Conservation (phyloP, 2,888 invertebrate species). For the Saturnia japonica region DNA sequence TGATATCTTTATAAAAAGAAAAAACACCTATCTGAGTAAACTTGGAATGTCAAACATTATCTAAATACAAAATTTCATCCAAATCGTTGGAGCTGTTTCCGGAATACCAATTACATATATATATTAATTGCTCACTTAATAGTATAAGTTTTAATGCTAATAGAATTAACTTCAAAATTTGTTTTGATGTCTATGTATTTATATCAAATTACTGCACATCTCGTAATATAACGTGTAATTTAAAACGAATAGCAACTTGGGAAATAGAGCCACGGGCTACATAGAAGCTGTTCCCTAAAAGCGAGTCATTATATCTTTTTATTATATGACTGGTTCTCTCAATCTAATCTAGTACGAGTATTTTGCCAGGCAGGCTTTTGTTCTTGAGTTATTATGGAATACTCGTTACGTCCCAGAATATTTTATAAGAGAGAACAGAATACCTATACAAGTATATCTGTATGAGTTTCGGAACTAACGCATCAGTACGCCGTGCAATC, state of each 20-base stretch:
- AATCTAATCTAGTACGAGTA: background rate
- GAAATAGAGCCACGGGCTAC: background rate
- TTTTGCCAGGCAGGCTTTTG: background rate
- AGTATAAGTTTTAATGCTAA: background rate
- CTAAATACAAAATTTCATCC: too few species aligned
- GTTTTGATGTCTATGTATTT: background rate
- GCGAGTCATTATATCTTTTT: background rate
- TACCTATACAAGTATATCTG: background rate
- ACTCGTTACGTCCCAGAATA: background rate
- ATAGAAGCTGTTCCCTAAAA: background rate
- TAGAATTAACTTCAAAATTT: background rate
- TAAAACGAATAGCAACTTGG: background rate
- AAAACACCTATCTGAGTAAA: too few species aligned
- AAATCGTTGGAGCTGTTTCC: too few species aligned
- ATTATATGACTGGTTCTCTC: background rate
- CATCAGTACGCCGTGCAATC: conserved; percentile 7
- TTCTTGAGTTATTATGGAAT: background rate
- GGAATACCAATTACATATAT: too few species aligned
- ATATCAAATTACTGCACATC: background rate
- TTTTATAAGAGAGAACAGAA: background rate
- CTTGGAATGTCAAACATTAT: too few species aligned
- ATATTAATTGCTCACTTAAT: too few species aligned
- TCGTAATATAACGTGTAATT: background rate
- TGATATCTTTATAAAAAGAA: too few species aligned
- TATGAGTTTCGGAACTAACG: background rate